Conservation (phyloP, 2,888 invertebrate species). For the Drosophila acutilabella region DNA sequence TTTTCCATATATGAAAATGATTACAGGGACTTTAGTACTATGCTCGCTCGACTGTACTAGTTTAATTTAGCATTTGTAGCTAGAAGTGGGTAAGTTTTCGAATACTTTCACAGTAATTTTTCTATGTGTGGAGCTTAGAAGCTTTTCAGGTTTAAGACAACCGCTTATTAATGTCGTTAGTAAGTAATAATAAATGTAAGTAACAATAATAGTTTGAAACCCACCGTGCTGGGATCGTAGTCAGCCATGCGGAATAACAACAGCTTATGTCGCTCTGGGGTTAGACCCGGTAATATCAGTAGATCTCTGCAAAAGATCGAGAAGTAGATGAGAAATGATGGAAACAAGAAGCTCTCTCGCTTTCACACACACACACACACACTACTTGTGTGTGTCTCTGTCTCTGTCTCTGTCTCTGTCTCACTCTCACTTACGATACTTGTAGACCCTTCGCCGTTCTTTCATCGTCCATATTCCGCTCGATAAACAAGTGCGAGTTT, state of each 20-base stretch:
- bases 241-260: constrained; percentile 72
- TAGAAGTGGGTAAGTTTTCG: too few relatives aligned
- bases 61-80: too few relatives aligned
- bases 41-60: too few relatives aligned
- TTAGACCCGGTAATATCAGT: constrained; percentile 76
- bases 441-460: constrained; percentile 57
- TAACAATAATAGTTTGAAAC: background rate
- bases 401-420: background rate
- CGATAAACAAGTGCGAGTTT: constrained; percentile 86
- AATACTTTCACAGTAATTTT: too few relatives aligned
- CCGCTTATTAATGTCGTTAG: background rate
- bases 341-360: background rate
- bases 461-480: constrained; percentile 85
- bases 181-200: background rate
- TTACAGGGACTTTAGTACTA: too few relatives aligned
- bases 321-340: constrained; percentile 4
- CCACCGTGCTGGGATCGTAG: constrained; percentile 76
- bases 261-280: constrained; percentile 76
- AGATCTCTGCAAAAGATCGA: constrained; percentile 62
- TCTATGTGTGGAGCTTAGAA: background rate
- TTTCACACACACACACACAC: background rate
- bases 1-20: too few relatives aligned
- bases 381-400: too few relatives aligned
- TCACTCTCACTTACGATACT: constrained; percentile 54
- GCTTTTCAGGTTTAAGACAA: too few relatives aligned